Conservation (phyloP, 2,797 vertebrate species). For the Eleutherodactylus coqui region DNA sequence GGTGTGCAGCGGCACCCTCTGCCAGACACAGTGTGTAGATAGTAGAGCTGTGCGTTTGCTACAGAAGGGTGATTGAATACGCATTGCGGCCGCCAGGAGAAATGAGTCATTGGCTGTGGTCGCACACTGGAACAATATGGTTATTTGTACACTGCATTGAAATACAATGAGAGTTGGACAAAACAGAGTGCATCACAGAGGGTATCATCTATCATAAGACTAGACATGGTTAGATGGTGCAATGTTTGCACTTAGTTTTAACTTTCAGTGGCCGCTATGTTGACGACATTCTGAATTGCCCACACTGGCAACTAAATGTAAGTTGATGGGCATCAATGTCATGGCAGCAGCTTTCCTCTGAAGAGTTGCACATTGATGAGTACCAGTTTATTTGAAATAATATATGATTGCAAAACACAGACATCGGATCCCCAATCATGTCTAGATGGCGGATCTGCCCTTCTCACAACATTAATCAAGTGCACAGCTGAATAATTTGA, state of each 20-base stretch:
- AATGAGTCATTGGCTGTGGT: too few relatives aligned
- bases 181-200: too few relatives aligned
- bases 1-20: too few relatives aligned
- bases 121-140: too few relatives aligned
- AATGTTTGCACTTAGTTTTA: slow-evolving; percentile 52
- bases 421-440: slow-evolving; percentile 76
- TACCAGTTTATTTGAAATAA: slow-evolving; percentile 71
- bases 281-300: background rate
- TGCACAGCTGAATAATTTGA: slow-evolving; percentile 76
- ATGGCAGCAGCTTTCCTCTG: slow-evolving; percentile 58
- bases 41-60: too few relatives aligned
- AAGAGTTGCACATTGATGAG: slow-evolving; percentile 73
- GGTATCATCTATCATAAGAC: too few relatives aligned
- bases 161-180: too few relatives aligned
- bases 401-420: slow-evolving; percentile 78
- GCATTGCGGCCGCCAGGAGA: too few relatives aligned
- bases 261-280: slow-evolving; percentile 68
- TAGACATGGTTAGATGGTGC: background rate
- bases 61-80: too few relatives aligned
- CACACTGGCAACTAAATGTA: background rate
- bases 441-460: slow-evolving; percentile 72
- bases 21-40: too few relatives aligned
- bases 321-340: background rate
- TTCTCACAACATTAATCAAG: slow-evolving; percentile 70
- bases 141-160: too few relatives aligned